Conservation (phyloP, 2,797 vertebrate species). For the Avahi laniger region DNA sequence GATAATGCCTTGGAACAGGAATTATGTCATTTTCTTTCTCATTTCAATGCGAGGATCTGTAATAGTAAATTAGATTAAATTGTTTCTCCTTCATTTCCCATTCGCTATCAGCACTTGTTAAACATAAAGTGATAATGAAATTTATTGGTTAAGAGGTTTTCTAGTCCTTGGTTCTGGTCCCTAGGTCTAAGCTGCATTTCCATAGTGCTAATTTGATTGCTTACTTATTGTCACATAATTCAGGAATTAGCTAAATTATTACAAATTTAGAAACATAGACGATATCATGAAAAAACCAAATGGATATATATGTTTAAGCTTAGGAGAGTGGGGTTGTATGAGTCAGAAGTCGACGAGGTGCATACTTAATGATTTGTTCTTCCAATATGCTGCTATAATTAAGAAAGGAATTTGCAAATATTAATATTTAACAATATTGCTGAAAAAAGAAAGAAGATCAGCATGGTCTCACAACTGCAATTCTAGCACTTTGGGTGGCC, state of each 20-base stretch:
- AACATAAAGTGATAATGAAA: not conserved
- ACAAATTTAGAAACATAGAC: not conserved
- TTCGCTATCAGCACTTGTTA: not conserved
- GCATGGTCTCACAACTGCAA: not conserved
- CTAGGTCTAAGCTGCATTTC: not conserved
- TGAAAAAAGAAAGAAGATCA: not conserved
- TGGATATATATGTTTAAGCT: not conserved
- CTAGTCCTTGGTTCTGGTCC: not conserved
- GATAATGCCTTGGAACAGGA: not conserved
- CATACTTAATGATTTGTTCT: not conserved
- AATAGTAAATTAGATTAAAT: not conserved
- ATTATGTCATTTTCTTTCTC: not conserved
- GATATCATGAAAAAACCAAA: not conserved
- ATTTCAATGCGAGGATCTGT: not conserved
- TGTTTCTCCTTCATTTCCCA: not conserved
- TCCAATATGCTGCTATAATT: not conserved
- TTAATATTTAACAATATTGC: not conserved
- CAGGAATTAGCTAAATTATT: constrained; percentile 12
- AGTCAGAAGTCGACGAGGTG: not conserved
- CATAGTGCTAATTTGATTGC: not conserved
- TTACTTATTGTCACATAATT: not conserved
- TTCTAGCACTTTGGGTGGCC: not conserved
- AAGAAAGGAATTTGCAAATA: not conserved
- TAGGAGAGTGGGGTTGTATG: not conserved
- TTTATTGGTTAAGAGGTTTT: not conserved